These are phyloP conservation scores for Aradus depressus DNA, from an alignment of 2,888 invertebrate species.

Conservation along the genomic window DNA sequence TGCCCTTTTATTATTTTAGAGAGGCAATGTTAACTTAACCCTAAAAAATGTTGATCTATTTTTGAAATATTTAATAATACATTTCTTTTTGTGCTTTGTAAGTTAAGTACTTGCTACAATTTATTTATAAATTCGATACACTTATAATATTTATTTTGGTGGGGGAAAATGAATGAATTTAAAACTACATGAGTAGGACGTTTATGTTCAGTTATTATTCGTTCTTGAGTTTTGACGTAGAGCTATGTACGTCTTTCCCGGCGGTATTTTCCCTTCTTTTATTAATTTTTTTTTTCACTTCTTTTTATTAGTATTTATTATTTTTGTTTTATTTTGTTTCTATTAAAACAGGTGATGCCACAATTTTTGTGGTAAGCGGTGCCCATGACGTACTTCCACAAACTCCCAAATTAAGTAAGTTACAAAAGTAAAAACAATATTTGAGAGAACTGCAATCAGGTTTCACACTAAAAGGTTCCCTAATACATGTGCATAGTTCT, in stretches of 20 bases:
- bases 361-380: constrained; percentile 25
- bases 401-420: constrained; percentile 28
- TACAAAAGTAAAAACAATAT: neutral
- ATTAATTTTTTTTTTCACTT: constrained; percentile 2
- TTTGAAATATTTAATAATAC: neutral
- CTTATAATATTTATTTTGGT: too few relatives aligned
- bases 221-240: too few relatives aligned
- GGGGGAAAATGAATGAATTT: too few relatives aligned
- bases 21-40: too few relatives aligned
- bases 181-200: too few relatives aligned
- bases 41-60: too few relatives aligned
- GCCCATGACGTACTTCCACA: constrained; percentile 26
- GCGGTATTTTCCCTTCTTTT: constrained; percentile 3
- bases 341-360: constrained; percentile 22
- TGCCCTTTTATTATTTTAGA: too few relatives aligned
- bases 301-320: constrained; percentile 4
- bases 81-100: neutral
- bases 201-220: too few relatives aligned
- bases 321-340: constrained; percentile 13
- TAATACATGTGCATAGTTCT: too few relatives aligned
- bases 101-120: neutral
- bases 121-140: neutral
- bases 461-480: too few relatives aligned
- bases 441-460: constrained; percentile 9
- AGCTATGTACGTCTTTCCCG: neutral